phyloP scores from a whole-genome alignment of 2,113 vertebrate genomes.

The Macaca nemestrina region DNA sequence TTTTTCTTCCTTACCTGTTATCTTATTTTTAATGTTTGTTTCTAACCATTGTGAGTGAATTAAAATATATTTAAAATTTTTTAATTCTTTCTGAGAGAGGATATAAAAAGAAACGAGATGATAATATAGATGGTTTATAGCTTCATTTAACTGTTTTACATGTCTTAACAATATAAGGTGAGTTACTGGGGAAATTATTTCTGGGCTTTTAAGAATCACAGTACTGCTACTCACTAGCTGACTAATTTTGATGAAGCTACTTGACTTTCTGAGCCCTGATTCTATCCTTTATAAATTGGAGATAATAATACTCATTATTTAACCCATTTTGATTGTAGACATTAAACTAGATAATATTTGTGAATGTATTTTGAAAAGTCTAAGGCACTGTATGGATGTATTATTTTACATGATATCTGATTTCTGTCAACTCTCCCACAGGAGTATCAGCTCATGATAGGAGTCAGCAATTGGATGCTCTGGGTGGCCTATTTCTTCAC shows the following conservation, averaged over 20 bases:
- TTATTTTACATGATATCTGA: neutral
- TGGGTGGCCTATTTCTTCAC: slow-evolving; percentile 96
- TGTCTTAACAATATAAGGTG: neutral
- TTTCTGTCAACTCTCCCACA: slow-evolving; percentile 70
- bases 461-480: slow-evolving; percentile 96
- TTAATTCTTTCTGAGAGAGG: neutral
- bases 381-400: neutral
- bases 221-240: neutral
- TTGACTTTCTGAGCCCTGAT: neutral
- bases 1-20: neutral
- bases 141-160: neutral
- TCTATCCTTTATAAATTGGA: neutral
- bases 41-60: neutral
- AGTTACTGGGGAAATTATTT: neutral
- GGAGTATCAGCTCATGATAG: slow-evolving; percentile 99
- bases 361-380: neutral
- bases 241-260: neutral
- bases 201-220: neutral
- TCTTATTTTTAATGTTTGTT: neutral
- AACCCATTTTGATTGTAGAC: neutral
- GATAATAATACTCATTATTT: neutral
- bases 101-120: neutral
- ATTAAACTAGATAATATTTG: neutral
- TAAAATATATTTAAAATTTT: neutral
- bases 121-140: neutral